Base-by-base conservation (phyloP, 2,797 vertebrate species). In the Peromyscus aztecus region DNA sequence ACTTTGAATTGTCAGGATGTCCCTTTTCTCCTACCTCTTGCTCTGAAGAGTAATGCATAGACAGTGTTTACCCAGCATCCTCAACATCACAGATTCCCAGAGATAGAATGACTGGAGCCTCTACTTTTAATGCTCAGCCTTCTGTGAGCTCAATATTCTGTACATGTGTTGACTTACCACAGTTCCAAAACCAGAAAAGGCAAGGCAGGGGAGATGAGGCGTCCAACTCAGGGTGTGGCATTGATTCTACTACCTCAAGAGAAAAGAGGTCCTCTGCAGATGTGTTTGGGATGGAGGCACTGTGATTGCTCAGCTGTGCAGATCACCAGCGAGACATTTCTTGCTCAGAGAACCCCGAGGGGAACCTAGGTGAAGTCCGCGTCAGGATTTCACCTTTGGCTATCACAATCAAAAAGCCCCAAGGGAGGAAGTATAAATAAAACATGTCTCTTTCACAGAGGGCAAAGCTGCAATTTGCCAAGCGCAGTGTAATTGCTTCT, bases 391-490 rank as follows among this genome's bases (percentile, higher is more conserved):
- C 95, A 98, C 97, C 94, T 98, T 97, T 97, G 96, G 98, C 97
- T 98, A 98, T 96, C 94, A 94, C 98, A 97, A 91, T 98, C 97
- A 98, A 92, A 93, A 91, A 92, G 94, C 95, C 98, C 93, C 80
- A 81, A 96, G 97, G 97, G 97, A 98, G 95, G 80, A 97, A 97
- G 94, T 97, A 98, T 98, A 98, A 98, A 98, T 98, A 98, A 98
- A 98, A 98, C 97, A 97, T 96, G 96, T 96, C 96, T 95, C 98
- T 98, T 94, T 94, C 97, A 97, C 96, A 96, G 95, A 98, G 97
- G 97, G 97, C 95, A 98, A 98, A 97, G 97, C 96, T 98, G 96
- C 98, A 98, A 97, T 98, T 98, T 98, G 97, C 97, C 97, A 97
- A 98, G 95, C 96, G 93, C 97, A 97, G 97, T 97, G 96, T 98